Evolutionary conservation across 2,113 vertebrate species (phyloP).

Genomic region (Tenrec ecaudatus): DNA sequence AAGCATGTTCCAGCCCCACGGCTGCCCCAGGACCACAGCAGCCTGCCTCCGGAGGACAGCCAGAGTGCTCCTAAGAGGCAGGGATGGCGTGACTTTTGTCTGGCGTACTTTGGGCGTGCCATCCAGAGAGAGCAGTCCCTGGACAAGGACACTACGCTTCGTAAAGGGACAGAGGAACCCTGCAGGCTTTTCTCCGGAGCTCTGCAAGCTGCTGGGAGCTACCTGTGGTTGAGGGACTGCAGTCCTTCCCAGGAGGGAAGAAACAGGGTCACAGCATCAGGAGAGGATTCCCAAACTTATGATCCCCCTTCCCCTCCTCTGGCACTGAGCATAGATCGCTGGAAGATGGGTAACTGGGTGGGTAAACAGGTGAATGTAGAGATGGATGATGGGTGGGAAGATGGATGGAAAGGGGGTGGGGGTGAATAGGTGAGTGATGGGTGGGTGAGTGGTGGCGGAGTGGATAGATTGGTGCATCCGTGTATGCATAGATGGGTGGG

Average conservation of each 20-base stretch:
- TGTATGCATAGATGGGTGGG: background rate
- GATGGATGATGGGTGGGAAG: background rate
- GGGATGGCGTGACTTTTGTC: too few relatives aligned
- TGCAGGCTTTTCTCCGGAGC: background rate
- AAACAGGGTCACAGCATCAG: background rate
- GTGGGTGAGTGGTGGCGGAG: background rate
- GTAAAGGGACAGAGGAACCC: too few relatives aligned
- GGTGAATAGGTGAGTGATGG: too few relatives aligned
- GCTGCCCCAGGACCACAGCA: too few relatives aligned
- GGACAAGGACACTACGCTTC: too few relatives aligned
- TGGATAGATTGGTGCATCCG: background rate
- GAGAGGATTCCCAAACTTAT: background rate
- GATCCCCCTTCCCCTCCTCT: rapidly evolving
- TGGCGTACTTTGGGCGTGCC: too few relatives aligned
- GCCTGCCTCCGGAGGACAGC: too few relatives aligned
- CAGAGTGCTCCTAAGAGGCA: too few relatives aligned
- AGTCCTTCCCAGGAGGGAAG: background rate
- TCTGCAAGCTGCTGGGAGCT: rapidly evolving
- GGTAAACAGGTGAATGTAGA: rapidly evolving
- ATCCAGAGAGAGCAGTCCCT: too few relatives aligned
- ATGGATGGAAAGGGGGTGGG: background rate
- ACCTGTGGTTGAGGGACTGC: rapidly evolving
- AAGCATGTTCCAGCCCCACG: too few relatives aligned
- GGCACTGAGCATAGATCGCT: background rate
- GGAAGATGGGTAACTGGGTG: background rate